Evolutionary conservation across 1,140 invertebrate genomes (phyloP).

Genomic region (Lucilia sericata): DNA sequence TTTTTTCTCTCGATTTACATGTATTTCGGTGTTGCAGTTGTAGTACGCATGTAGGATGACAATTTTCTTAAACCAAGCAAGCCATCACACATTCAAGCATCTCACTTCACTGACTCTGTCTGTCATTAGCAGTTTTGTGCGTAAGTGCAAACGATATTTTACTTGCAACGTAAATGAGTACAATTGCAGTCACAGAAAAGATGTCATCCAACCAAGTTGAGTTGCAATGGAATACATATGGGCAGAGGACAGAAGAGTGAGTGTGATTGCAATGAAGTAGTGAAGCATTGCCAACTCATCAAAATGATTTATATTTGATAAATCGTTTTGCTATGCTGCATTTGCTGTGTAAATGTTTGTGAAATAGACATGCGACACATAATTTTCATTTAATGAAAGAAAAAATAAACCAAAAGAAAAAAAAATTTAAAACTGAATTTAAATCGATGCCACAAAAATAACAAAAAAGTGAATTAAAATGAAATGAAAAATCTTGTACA

Average conservation of each 20-base stretch:
- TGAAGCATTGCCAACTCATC: conserved; percentile 51
- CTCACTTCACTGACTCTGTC: neutral
- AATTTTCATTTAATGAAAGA: conserved; percentile 35
- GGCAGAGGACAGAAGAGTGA: neutral
- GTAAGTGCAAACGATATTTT: neutral
- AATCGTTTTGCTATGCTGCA: conserved; percentile 55
- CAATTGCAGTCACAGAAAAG: neutral
- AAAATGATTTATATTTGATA: conserved; percentile 68
- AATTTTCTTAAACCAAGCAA: neutral
- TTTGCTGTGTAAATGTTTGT: conserved; percentile 41
- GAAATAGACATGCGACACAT: conserved; percentile 38
- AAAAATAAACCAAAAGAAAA: conserved; percentile 5
- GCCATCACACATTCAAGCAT: conserved; percentile 18
- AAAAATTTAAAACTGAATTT: neutral
- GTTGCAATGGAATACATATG: neutral
- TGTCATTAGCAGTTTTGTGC: conserved; percentile 16
- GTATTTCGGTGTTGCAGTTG: neutral
- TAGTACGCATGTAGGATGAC: neutral
- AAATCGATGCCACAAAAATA: neutral
- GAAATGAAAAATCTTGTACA: conserved; percentile 63
- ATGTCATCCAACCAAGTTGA: neutral
- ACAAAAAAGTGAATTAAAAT: neutral
- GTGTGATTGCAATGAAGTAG: neutral
- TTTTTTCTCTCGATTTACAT: neutral
- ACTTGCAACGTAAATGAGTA: conserved; percentile 1